Base-by-base conservation (phyloP, 30 jellyfish, hydroid and myxozoan species). In the Mastigias papua region DNA sequence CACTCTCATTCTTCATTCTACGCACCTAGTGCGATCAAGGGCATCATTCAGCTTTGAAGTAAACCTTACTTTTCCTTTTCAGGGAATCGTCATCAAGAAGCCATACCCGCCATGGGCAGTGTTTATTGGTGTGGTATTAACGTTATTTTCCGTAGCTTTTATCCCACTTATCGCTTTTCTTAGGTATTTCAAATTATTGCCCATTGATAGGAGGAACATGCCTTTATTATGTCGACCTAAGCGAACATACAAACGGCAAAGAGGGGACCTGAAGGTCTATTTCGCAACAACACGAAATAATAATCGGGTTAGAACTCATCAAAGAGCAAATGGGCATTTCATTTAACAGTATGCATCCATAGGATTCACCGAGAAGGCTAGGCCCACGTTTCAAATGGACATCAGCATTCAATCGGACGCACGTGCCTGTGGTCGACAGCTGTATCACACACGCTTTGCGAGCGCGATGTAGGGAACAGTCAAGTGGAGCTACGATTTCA, bases 51-150 rank as follows among this genome's bases (percentile, higher is more conserved):
- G 7, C 54, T 4, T 15, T 42, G 7, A 4, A 42, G 13, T 42
- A 4, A 15, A 42, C 54, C 13, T 42, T 15, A 8, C 13, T 8
- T 42, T 42, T 50, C 34, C n/a, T 84, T 65, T 76, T 48, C 87
- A 95, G 99, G 99, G 86, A 16, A 50, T 22, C 23, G 93, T 73
- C 23, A 71, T 57, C 46, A 54, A 76, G n/a, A 73, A 67, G 34
- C 88, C 88, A 22, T 89, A 74, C 66, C 99, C 99, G 29, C 77
- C 98, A 28, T 95, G 99, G 99, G 97, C 98, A 1, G 92, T 95
- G 13, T 90, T 95, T 78, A 73, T 95, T 63, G 97, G 96, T 8
- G 89, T 90, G 21, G 79, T 86, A 88, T 37, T 95, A 31, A 90
- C 97, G 19, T 84, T 95, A 22, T 81, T 90, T 9, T 89, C 98